Base-by-base conservation (phyloP, 2,797 vertebrate species). In the Gallinago stenura region DNA sequence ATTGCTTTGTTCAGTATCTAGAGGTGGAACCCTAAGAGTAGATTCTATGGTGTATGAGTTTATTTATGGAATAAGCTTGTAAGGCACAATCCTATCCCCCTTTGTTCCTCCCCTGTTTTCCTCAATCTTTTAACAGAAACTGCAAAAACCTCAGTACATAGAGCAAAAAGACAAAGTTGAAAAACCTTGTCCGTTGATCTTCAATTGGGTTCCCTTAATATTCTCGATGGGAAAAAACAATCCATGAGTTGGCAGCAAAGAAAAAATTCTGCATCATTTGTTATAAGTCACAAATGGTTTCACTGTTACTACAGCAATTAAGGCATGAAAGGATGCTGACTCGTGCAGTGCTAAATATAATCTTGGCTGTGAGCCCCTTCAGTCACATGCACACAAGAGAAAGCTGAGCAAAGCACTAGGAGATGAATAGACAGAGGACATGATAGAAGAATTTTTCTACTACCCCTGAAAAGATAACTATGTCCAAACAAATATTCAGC, bases 341-440 rank as follows among this genome's bases (percentile, higher is more conserved):
- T 93, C 4, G 24, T 28, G 56, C 91, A 90, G 33, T 39, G 83
- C 91, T 95, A 96, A 97, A 95, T 95, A 97, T 94, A 97, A 35
- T 56, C 68, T 15, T 93, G 82, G 71, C 81, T 68, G 39, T 19
- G n/a, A 53, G 89, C 65, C 89, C 16, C 1, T 71, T 28, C 92
- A 86, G 84, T 93, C 94, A 95, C 87, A 71, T 90, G 94, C 69
- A 21, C 22, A 87, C 33, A 90, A 75, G n/a, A 70, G 58, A 94
- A 92, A 87, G 70, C 88, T 70, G 56, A 86, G 70, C 0, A 0
- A 88, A 86, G 90, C 62, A n/a, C 62, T 75, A 87, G 69, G 61
- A 53, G 28, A 83, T 57, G 69, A 93, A 89, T 3, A 87, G 21
- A 68, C 45, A 86, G 66, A 72, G 46, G 73, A 76, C 18, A 5